A percentile compares a stretch with the other conserved stretches of the same genome.
Evolutionary conservation across 2,113 vertebrate genomes (phyloP).

Genomic region (Corythoichthys haematopterus): DNA sequence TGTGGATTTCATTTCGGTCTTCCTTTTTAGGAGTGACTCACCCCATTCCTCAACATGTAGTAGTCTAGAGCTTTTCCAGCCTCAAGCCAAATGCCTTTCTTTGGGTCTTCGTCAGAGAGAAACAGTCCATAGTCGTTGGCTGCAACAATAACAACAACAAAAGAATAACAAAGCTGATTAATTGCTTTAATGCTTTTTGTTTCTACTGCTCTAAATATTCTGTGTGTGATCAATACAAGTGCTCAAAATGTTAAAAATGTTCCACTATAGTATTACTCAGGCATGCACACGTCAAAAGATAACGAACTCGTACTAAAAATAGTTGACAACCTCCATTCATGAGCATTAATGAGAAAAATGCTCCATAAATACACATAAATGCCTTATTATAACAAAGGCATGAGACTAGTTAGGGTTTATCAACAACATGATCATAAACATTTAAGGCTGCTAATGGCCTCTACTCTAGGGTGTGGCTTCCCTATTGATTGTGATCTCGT

Average conservation of each 20-base stretch:
- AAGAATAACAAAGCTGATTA: not conserved
- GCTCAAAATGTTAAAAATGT: not conserved
- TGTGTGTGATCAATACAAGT: not conserved
- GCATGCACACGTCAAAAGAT: not conserved
- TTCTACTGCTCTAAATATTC: not conserved
- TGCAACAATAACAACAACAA: slow-evolving; percentile 56
- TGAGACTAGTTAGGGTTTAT: not conserved
- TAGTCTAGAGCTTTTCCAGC: slow-evolving; percentile 95
- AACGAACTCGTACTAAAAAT: not conserved
- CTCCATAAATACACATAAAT: too few species aligned
- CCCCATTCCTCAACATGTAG: slow-evolving; percentile 98
- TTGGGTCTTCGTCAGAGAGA: slow-evolving; percentile 94
- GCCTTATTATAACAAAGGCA: not conserved
- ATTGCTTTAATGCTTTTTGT: slow-evolving; percentile 10
- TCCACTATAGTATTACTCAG: not conserved
- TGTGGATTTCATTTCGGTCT: not conserved
- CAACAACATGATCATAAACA: slow-evolving; percentile 1
- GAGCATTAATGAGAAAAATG: not conserved
- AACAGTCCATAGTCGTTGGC: slow-evolving; percentile 96
- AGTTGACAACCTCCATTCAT: not conserved
- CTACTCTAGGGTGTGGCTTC: not conserved
- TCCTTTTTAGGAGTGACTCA: slow-evolving; percentile 59
- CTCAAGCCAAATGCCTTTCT: slow-evolving; percentile 98
- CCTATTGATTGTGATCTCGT: slow-evolving; percentile 1
- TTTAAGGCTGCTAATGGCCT: not conserved